phyloP scores from a whole-genome alignment of 2,888 invertebrate genomes.

The Torymus texanus region DNA sequence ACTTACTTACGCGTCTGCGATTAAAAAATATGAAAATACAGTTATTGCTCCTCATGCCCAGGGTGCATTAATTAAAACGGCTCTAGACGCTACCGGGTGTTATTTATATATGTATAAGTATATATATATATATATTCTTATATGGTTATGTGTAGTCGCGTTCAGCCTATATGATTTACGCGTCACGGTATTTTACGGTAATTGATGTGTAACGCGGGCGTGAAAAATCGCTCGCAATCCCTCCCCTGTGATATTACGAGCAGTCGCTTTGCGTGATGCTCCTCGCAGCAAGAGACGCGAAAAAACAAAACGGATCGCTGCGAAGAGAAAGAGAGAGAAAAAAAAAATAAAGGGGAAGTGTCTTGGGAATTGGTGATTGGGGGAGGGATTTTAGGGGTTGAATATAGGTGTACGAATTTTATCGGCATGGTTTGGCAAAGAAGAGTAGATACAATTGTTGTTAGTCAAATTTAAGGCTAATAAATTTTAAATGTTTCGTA shows the following conservation, averaged over 20 bases:
- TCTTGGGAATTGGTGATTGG: too few relatives aligned
- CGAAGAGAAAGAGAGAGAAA: too few relatives aligned
- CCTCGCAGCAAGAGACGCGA: background rate
- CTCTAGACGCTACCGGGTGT: background rate
- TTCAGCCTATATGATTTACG: slow-evolving; percentile 35
- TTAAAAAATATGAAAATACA: slow-evolving; percentile 25
- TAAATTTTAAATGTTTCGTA: too few relatives aligned
- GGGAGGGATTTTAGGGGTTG: too few relatives aligned
- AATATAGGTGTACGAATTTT: too few relatives aligned
- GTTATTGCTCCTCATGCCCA: slow-evolving; percentile 5
- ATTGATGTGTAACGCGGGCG: slow-evolving; percentile 37
- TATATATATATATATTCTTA: background rate
- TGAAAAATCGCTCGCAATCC: slow-evolving; percentile 31
- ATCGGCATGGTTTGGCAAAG: too few relatives aligned
- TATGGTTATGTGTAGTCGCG: too few relatives aligned
- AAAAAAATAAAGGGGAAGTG: too few relatives aligned
- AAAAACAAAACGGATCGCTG: slow-evolving; percentile 12
- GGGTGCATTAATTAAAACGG: slow-evolving; percentile 32
- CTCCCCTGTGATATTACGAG: slow-evolving; percentile 34
- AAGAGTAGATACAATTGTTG: too few relatives aligned
- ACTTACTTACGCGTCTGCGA: too few relatives aligned
- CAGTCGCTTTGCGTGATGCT: slow-evolving; percentile 13
- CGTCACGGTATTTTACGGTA: slow-evolving; percentile 31
- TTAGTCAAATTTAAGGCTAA: too few relatives aligned
- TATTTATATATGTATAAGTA: slow-evolving; percentile 8